Evolutionary conservation across 2,797 vertebrate genomes (phyloP).

Genomic region (Gephyroberyx darwinii): DNA sequence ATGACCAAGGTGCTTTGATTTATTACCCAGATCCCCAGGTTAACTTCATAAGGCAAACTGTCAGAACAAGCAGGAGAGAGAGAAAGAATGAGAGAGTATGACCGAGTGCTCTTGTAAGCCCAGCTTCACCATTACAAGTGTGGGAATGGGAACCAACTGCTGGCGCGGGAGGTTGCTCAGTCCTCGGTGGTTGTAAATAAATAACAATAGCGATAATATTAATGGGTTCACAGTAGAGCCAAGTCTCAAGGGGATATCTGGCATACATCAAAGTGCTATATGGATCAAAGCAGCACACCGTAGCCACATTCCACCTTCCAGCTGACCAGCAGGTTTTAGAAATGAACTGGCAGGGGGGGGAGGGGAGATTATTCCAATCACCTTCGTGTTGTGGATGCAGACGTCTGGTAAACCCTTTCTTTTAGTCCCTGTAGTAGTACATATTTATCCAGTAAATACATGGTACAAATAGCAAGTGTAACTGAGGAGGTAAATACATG

Average conservation of each 20-base stretch:
- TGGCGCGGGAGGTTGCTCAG: constrained; percentile 7
- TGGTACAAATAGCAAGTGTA: no score
- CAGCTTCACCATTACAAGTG: neutral
- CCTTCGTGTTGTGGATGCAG: neutral
- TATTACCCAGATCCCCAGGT: constrained; percentile 63
- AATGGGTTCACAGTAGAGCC: constrained; percentile 4
- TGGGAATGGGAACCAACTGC: constrained; percentile 5
- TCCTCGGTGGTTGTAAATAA: constrained; percentile 29
- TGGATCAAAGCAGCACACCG: neutral
- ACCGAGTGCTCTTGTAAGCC: neutral
- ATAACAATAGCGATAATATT: constrained; percentile 18
- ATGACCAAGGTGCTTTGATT: constrained; percentile 67
- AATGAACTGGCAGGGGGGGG: neutral
- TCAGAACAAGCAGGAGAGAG: constrained; percentile 26
- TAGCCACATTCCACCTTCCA: neutral
- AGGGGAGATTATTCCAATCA: neutral
- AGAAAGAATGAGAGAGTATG: neutral
- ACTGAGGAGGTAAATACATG: no score
- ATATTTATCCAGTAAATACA: neutral
- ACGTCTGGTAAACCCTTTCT: no score
- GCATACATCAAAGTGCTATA: neutral
- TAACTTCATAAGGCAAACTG: constrained; percentile 63
- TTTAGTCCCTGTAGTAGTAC: no score
- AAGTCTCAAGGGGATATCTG: neutral
- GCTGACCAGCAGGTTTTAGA: no score